These are phyloP conservation scores for Tipula unca DNA, from an alignment of 2,888 invertebrate genomes.

Conservation along the genomic window DNA sequence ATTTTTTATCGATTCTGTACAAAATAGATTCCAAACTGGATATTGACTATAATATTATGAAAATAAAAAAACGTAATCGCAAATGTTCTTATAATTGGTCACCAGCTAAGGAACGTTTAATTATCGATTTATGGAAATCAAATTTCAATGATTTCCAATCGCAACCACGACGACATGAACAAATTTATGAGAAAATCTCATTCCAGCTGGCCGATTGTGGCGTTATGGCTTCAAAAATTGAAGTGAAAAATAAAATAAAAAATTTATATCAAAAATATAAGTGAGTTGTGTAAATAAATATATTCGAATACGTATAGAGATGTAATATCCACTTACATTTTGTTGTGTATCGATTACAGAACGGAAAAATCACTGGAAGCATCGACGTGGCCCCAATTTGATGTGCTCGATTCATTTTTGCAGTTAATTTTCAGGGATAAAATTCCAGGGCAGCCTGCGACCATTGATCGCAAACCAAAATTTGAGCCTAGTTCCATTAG, in stretches of 20 bases:
- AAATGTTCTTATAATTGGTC: slow-evolving; percentile 2
- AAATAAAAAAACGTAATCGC: neutral
- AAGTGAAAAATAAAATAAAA: neutral
- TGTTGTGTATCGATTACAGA: neutral
- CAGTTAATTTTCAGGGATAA: neutral
- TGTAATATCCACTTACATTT: neutral
- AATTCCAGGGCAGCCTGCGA: neutral
- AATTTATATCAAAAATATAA: neutral
- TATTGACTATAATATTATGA: neutral
- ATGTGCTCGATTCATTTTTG: neutral
- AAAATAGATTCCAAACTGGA: neutral
- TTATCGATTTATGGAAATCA: neutral
- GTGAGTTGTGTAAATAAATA: neutral
- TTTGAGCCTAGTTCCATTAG: neutral
- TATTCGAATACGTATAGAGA: neutral
- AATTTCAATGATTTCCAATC: neutral
- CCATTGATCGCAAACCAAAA: neutral
- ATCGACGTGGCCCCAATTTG: neutral
- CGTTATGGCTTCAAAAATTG: neutral
- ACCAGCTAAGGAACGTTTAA: slow-evolving; percentile 8
- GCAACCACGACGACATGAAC: neutral
- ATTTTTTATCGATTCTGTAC: neutral
- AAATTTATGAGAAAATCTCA: neutral
- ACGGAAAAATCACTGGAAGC: neutral
- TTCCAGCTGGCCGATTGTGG: neutral